phyloP scores from a whole-genome alignment of 2,797 vertebrate genomes.

The Esox masquinongy region DNA sequence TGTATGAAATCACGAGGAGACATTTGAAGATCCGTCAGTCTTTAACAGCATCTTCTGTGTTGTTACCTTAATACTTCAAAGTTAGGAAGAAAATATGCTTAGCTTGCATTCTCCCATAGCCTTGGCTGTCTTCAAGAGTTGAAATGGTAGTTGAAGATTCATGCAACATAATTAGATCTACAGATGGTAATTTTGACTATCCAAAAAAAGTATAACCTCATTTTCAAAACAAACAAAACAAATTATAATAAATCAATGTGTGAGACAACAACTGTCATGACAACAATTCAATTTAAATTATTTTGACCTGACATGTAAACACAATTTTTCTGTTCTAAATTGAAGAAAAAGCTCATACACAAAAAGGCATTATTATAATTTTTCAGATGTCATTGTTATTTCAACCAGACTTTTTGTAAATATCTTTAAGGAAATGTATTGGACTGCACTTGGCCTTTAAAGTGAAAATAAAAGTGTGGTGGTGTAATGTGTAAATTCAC shows the following conservation, averaged over 20 bases:
- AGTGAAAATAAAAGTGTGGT: conserved; percentile 40
- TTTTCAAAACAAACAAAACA: no score
- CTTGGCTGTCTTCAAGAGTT: conserved; percentile 49
- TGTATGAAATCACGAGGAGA: conserved; percentile 58
- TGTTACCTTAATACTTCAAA: conserved; percentile 65
- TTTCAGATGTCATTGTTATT: no score
- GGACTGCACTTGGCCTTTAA: conserved; percentile 28
- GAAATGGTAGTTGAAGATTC: conserved; percentile 13
- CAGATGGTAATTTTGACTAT: conserved; percentile 30
- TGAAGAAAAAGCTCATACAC: no score
- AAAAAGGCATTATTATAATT: no score
- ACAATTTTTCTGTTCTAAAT: no score
- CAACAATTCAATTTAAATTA: no score
- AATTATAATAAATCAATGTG: no score
- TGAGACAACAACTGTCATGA: no score
- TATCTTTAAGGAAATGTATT: no score
- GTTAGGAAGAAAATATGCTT: conserved; percentile 46
- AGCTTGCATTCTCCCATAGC: conserved; percentile 44
- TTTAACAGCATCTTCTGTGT: conserved; percentile 58
- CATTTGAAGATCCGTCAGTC: conserved; percentile 57
- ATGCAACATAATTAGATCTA: conserved; percentile 49
- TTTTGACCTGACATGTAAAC: no score
- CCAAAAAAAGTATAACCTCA: no score
- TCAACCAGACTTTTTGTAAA: no score
- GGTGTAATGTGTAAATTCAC: conserved; percentile 54